Evolutionary conservation across 2,888 invertebrate species (phyloP).

Genomic region (Scaptomyza flava): DNA sequence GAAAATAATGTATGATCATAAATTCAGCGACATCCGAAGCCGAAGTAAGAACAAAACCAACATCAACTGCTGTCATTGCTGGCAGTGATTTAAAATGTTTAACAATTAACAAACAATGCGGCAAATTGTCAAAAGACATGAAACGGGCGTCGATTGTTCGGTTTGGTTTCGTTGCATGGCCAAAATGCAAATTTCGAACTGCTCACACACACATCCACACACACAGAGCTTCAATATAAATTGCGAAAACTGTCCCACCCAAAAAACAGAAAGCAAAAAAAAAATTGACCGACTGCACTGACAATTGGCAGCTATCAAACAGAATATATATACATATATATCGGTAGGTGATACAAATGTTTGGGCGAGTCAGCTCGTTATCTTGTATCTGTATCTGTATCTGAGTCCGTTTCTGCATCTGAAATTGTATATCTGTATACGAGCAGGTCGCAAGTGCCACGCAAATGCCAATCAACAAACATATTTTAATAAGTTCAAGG

Average conservation of each 20-base stretch:
- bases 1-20: conserved; percentile 27
- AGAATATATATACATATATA: conserved; percentile 12
- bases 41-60: conserved; percentile 10
- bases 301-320: conserved; percentile 14
- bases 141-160: conserved; percentile 53
- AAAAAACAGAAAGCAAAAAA: not conserved
- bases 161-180: conserved; percentile 14
- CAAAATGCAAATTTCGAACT: conserved; percentile 66
- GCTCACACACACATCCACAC: conserved; percentile 1
- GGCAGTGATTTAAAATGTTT: conserved; percentile 71
- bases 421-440: not conserved
- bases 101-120: conserved; percentile 77
- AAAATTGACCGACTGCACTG: not conserved
- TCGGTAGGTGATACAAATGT: conserved; percentile 21
- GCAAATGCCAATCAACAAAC: conserved; percentile 37
- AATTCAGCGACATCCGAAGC: conserved; percentile 29
- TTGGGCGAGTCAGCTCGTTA: conserved; percentile 18
- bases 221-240: conserved; percentile 40
- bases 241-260: conserved; percentile 35
- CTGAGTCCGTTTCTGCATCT: conserved; percentile 4
- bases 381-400: conserved; percentile 12
- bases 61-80: conserved; percentile 43
- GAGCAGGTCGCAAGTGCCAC: not conserved
- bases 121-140: conserved; percentile 75
- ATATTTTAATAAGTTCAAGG: conserved; percentile 25